Percentiles rank a stretch among this genome's conserved stretches.
Evolutionary conservation across 1,140 invertebrate genomes (phyloP).

Genomic region (Leptinotarsa lineolata): DNA sequence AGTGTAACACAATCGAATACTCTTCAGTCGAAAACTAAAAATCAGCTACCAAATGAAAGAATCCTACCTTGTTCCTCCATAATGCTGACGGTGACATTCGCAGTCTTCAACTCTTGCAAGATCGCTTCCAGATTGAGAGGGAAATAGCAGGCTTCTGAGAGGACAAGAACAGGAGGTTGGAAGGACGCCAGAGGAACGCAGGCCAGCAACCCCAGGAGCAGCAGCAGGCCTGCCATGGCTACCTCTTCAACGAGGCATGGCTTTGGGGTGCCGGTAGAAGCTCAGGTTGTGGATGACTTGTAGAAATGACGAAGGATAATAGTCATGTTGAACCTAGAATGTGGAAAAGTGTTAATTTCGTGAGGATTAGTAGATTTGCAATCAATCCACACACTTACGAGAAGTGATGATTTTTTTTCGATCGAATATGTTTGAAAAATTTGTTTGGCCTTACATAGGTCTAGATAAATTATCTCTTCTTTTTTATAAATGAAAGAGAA

Average conservation of each 20-base stretch:
- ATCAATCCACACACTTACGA: too few species aligned
- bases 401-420: too few species aligned
- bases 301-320: background rate
- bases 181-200: conserved; percentile 45
- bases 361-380: too few species aligned
- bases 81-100: conserved; percentile 38
- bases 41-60: too few species aligned
- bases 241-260: conserved; percentile 51
- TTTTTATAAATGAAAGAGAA: too few species aligned
- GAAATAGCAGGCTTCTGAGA: conserved; percentile 47
- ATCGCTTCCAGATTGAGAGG: conserved; percentile 45
- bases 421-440: too few species aligned
- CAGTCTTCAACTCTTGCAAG: conserved; percentile 34
- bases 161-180: conserved; percentile 41
- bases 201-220: conserved; percentile 51
- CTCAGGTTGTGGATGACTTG: conserved; percentile 8
- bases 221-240: conserved; percentile 51
- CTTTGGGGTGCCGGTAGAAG: conserved; percentile 27
- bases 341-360: too few species aligned
- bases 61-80: conserved; percentile 43
- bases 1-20: too few species aligned
- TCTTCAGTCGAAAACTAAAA: too few species aligned
- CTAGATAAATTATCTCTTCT: too few species aligned
- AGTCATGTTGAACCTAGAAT: background rate
- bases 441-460: too few species aligned